These are phyloP conservation scores for Mimachlamys varia DNA, from an alignment of 2,888 invertebrate species.

Conservation along the genomic window DNA sequence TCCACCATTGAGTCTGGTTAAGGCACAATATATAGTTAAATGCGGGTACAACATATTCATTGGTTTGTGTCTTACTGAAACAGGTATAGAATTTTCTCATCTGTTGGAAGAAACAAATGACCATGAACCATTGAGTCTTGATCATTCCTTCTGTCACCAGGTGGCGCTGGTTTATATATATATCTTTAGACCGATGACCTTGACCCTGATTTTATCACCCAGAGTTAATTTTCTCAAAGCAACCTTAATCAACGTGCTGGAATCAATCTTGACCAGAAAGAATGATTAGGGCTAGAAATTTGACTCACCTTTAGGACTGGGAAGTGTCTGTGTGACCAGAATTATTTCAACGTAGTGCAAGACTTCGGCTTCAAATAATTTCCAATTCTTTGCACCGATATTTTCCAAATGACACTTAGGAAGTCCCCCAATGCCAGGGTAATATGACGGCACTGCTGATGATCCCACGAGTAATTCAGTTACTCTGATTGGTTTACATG, in stretches of 20 bases:
- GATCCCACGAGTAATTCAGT: not conserved
- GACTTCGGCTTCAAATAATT: not conserved
- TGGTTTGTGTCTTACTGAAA: too few species aligned
- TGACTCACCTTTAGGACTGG: not conserved
- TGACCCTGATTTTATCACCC: not conserved
- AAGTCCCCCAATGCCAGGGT: not conserved
- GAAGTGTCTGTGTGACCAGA: not conserved
- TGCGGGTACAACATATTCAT: too few species aligned
- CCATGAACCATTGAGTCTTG: too few species aligned
- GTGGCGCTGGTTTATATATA: not conserved
- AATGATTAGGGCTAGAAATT: not conserved
- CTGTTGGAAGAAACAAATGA: too few species aligned
- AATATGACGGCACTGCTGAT: not conserved
- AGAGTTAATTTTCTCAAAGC: not conserved
- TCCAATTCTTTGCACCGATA: slow-evolving; percentile 1
- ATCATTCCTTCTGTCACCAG: not conserved
- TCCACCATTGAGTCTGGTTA: too few species aligned
- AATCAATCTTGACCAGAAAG: not conserved
- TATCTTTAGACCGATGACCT: not conserved
- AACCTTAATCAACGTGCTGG: not conserved
- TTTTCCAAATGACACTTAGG: slow-evolving; percentile 10
- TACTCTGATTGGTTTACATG: slow-evolving; percentile 20
- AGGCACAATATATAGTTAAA: too few species aligned
- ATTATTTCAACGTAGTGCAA: not conserved
- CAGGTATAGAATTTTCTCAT: too few species aligned